phyloP scores from a whole-genome alignment of 2,888 invertebrate genomes.

The Andrena hattorfiana region DNA sequence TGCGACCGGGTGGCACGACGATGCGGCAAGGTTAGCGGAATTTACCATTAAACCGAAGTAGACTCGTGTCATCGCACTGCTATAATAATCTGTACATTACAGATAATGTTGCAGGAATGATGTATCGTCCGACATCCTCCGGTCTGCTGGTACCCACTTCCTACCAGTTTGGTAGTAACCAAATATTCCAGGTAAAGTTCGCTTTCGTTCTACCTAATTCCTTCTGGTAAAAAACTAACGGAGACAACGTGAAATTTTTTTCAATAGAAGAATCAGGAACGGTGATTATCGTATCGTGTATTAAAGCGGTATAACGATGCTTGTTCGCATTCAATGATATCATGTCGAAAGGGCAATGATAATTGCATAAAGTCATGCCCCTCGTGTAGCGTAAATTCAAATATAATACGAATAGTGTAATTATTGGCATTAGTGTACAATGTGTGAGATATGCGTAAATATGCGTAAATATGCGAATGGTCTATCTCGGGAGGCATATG shows the following conservation, averaged over 20 bases:
- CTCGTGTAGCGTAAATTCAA: slow-evolving; percentile 16
- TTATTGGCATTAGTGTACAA: not conserved
- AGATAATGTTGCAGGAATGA: slow-evolving; percentile 86
- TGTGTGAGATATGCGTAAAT: slow-evolving; percentile 10
- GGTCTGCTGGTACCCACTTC: slow-evolving; percentile 87
- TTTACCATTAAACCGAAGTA: not conserved
- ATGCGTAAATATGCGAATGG: not conserved
- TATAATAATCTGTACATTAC: slow-evolving; percentile 45
- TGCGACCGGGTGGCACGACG: slow-evolving; percentile 79
- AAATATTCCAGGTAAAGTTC: slow-evolving; percentile 88
- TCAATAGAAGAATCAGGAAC: not conserved
- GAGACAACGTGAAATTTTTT: not conserved
- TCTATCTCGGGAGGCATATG: not conserved
- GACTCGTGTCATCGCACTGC: not conserved
- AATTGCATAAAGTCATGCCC: slow-evolving; percentile 64
- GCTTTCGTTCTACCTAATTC: slow-evolving; percentile 25
- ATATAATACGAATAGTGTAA: slow-evolving; percentile 30
- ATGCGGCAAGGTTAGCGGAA: slow-evolving; percentile 78
- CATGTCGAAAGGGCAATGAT: slow-evolving; percentile 56
- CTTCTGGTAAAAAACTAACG: not conserved
- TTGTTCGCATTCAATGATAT: slow-evolving; percentile 10
- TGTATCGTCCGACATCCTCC: slow-evolving; percentile 89
- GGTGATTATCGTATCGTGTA: not conserved
- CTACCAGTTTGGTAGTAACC: slow-evolving; percentile 88
- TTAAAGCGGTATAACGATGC: slow-evolving; percentile 5